Evolutionary conservation across 2,888 invertebrate species (phyloP).

Genomic region (Apamea monoglypha): DNA sequence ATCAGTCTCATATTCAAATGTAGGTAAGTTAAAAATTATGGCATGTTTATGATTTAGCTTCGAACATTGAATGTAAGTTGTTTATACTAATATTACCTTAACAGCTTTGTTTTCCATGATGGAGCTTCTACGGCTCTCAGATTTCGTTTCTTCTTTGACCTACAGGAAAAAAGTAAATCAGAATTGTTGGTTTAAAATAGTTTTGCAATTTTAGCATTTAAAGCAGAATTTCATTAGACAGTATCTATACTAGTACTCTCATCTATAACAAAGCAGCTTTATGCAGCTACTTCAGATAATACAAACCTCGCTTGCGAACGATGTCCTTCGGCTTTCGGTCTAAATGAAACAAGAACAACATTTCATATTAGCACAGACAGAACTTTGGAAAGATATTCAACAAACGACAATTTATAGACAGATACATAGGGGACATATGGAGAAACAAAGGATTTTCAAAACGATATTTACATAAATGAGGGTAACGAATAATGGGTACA

Average conservation of each 20-base stretch:
- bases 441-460: conserved; percentile 20
- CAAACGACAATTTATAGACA: conserved; percentile 34
- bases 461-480: conserved; percentile 49
- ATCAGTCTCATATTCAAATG: background rate
- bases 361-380: conserved; percentile 71
- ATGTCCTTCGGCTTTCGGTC: conserved; percentile 86
- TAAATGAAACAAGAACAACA: conserved; percentile 70
- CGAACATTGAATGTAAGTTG: background rate
- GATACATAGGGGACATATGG: conserved; percentile 11
- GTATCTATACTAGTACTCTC: background rate
- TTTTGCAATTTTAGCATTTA: background rate
- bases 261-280: background rate
- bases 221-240: background rate
- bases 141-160: conserved; percentile 80
- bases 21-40: background rate
- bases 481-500: background rate
- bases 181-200: background rate
- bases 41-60: background rate
- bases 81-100: conserved; percentile 76
- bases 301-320: conserved; percentile 83
- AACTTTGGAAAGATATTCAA: conserved; percentile 41
- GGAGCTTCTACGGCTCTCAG: conserved; percentile 86
- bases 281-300: conserved; percentile 14
- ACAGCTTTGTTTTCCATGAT: conserved; percentile 84
- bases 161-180: conserved; percentile 55